Evolutionary conservation across 2,888 invertebrate species (phyloP).

Genomic region (Tenthredo distinguenda): DNA sequence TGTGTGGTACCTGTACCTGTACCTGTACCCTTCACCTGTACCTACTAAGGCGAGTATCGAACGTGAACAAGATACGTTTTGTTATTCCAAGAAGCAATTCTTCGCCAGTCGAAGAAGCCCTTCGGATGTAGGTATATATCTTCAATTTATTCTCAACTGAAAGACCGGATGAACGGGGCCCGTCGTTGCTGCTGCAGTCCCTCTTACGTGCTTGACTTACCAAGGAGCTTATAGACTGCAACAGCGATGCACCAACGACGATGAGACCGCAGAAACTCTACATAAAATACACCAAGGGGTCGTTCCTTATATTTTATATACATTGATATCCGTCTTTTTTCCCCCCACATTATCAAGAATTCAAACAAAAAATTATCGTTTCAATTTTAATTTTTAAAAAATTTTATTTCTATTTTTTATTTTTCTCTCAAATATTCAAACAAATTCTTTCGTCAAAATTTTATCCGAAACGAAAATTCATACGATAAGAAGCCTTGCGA

Average conservation of each 20-base stretch:
- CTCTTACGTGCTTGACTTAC: conserved; percentile 64
- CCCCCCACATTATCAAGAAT: background rate
- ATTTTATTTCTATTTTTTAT: too few relatives aligned
- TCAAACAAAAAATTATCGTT: too few relatives aligned
- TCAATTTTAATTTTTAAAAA: too few relatives aligned
- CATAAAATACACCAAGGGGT: background rate
- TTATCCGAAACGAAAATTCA: background rate
- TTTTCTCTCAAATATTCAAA: too few relatives aligned
- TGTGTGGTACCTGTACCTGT: background rate
- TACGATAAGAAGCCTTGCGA: background rate
- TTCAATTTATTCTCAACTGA: conserved; percentile 72
- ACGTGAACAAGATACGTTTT: conserved; percentile 59
- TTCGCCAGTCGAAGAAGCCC: conserved; percentile 34
- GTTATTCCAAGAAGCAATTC: conserved; percentile 66
- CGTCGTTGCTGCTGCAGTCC: conserved; percentile 14
- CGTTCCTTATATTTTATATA: background rate
- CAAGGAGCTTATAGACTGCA: conserved; percentile 48
- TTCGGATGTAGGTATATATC: conserved; percentile 54
- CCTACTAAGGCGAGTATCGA: background rate
- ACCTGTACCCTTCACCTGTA: background rate
- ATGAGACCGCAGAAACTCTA: background rate
- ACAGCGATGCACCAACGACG: background rate
- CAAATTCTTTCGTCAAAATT: background rate
- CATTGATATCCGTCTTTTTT: background rate
- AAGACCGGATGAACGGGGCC: conserved; percentile 72